Evolutionary conservation across 2,888 invertebrate species (phyloP).

Genomic region (Cistogaster globosa): DNA sequence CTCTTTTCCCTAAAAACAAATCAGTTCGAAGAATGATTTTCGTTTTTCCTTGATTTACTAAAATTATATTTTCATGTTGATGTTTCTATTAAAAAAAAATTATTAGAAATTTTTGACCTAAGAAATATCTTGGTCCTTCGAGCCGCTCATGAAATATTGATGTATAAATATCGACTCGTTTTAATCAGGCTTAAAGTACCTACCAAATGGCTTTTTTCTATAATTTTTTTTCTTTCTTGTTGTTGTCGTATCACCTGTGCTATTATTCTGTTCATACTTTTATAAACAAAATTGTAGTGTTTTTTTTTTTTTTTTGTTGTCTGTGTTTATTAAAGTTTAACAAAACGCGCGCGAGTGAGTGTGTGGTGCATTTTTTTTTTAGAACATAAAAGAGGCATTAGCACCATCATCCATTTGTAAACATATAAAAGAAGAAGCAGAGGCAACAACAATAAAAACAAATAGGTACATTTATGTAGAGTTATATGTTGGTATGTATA

Average conservation of each 20-base stretch:
- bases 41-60: too few relatives aligned
- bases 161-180: too few relatives aligned
- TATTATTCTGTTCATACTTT: conserved; percentile 37
- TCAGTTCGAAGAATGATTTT: too few relatives aligned
- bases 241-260: not conserved
- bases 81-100: too few relatives aligned
- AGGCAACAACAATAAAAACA: conserved; percentile 51
- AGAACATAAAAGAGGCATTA: conserved; percentile 70
- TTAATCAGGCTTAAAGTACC: too few relatives aligned
- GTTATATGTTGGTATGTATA: not conserved
- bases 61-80: too few relatives aligned
- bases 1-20: too few relatives aligned
- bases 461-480: conserved; percentile 44
- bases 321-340: conserved; percentile 56
- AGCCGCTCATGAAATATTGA: too few relatives aligned
- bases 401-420: conserved; percentile 68
- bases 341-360: conserved; percentile 53
- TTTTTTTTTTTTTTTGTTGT: conserved; percentile 29
- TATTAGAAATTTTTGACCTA: not conserved
- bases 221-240: not conserved
- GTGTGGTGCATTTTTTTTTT: conserved; percentile 53
- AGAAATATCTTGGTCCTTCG: not conserved
- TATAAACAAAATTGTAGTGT: conserved; percentile 56
- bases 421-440: conserved; percentile 40
- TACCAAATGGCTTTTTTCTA: too few relatives aligned